These are phyloP conservation scores for Xanthorhoe spadicearia DNA, from an alignment of 2,888 invertebrate species.

Conservation along the genomic window DNA sequence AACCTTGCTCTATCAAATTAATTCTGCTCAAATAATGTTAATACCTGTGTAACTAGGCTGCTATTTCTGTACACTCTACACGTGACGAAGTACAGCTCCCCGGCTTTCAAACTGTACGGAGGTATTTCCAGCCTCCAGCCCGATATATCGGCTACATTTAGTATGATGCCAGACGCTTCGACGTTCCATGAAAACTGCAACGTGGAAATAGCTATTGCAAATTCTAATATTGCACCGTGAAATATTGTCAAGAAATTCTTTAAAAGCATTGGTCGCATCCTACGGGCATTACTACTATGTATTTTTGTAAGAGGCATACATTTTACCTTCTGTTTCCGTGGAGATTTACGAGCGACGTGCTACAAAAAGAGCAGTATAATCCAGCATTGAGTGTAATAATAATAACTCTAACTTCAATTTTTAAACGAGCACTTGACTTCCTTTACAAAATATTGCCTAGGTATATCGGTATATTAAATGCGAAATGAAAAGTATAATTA, in stretches of 20 bases:
- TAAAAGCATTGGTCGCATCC: neutral
- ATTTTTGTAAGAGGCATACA: neutral
- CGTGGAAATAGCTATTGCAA: slow-evolving; percentile 12
- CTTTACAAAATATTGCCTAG: no score
- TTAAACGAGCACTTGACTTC: neutral
- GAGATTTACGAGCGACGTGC: neutral
- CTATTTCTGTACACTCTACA: slow-evolving; percentile 55
- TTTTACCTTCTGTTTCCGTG: neutral
- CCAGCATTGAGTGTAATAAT: neutral
- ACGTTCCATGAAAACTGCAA: slow-evolving; percentile 65
- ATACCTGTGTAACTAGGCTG: slow-evolving; percentile 60
- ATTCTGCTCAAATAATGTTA: neutral
- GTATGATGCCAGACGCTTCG: slow-evolving; percentile 37
- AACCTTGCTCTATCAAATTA: neutral
- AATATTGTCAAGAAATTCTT: slow-evolving; percentile 13
- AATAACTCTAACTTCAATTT: no score
- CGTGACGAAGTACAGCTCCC: slow-evolving; percentile 51
- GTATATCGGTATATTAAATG: no score
- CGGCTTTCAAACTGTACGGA: slow-evolving; percentile 52
- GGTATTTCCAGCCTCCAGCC: slow-evolving; percentile 58
- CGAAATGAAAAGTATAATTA: no score
- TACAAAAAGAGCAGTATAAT: neutral
- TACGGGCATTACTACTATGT: neutral
- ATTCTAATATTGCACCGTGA: slow-evolving; percentile 14
- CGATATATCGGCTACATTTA: slow-evolving; percentile 49